A percentile compares a stretch with the other conserved stretches of the same genome.
Evolutionary conservation across 37 sponge, comb jelly and placozoan species (phyloP).

Genomic region (Lycopodina hypogea): DNA sequence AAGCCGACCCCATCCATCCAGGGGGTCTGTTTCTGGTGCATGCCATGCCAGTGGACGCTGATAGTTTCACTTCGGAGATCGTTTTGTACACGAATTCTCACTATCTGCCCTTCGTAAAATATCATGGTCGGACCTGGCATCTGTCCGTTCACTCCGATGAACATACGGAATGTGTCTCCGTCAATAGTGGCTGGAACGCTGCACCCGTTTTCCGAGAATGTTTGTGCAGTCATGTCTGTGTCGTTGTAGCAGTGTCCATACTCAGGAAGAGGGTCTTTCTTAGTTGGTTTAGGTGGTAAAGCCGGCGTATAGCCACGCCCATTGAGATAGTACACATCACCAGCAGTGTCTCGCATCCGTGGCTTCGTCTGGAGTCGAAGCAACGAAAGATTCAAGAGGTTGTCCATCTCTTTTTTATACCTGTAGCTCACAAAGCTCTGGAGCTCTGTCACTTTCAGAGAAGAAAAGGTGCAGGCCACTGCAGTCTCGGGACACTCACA

Average conservation of each 20-base stretch:
- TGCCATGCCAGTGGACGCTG: conserved; percentile 86
- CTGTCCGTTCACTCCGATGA: conserved; percentile 53
- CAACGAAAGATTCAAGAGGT: background rate
- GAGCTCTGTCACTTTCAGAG: conserved; percentile 7
- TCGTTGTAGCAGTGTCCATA: background rate
- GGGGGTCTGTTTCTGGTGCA: conserved; percentile 63
- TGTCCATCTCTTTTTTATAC: background rate
- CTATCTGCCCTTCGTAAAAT: conserved; percentile 28
- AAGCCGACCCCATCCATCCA: conserved; percentile 82
- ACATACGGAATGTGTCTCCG: conserved; percentile 42
- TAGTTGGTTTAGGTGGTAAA: background rate
- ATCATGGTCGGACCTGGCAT: conserved; percentile 68
- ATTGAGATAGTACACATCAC: conserved; percentile 13
- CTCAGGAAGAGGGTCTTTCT: background rate
- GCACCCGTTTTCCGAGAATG: background rate
- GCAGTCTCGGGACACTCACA: conserved; percentile 15
- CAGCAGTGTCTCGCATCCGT: background rate
- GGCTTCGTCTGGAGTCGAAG: background rate
- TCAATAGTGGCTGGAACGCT: conserved; percentile 40
- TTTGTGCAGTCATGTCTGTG: background rate
- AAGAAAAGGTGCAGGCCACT: background rate
- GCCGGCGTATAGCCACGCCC: background rate
- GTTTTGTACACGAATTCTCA: conserved; percentile 54
- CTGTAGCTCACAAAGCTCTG: conserved; percentile 28
- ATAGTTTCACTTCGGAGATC: conserved; percentile 53